phyloP scores from a whole-genome alignment of 2,113 vertebrate genomes.

The Caretta caretta region DNA sequence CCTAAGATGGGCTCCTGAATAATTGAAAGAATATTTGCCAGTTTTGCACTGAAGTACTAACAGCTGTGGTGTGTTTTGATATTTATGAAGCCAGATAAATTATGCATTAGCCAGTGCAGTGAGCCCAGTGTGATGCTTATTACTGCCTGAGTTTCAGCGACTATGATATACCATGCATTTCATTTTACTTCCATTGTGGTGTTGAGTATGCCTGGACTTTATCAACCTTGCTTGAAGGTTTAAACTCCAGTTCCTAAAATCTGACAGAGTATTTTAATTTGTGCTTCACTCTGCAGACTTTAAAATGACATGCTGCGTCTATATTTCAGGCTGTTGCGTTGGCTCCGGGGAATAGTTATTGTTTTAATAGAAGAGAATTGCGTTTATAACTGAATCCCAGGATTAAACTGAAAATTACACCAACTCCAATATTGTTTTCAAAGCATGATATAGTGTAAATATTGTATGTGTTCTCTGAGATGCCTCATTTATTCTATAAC shows the following conservation, averaged over 20 bases:
- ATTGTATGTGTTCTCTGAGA: not conserved
- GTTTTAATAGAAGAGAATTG: not conserved
- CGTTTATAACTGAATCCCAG: constrained; percentile 17
- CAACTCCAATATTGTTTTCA: constrained; percentile 16
- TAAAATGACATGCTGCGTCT: not conserved
- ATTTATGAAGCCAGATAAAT: constrained; percentile 72
- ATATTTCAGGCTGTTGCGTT: not conserved
- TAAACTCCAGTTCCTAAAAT: constrained; percentile 39
- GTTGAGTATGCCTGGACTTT: constrained; percentile 54
- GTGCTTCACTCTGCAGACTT: constrained; percentile 38
- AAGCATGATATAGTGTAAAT: not conserved
- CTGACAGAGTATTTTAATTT: constrained; percentile 33
- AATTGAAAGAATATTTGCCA: constrained; percentile 69
- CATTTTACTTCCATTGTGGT: constrained; percentile 31
- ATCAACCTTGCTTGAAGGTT: constrained; percentile 61
- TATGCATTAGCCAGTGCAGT: constrained; percentile 61
- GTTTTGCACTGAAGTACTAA: constrained; percentile 58
- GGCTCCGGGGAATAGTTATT: not conserved
- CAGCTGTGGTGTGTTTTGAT: constrained; percentile 71
- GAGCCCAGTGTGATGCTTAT: constrained; percentile 66
- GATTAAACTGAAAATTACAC: constrained; percentile 6
- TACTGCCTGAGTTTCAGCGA: constrained; percentile 24
- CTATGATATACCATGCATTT: constrained; percentile 32
- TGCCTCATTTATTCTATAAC: not conserved
- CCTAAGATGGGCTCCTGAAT: constrained; percentile 40